Conservation (phyloP, 2,113 vertebrate species). For the Syngnathus scovelli region DNA sequence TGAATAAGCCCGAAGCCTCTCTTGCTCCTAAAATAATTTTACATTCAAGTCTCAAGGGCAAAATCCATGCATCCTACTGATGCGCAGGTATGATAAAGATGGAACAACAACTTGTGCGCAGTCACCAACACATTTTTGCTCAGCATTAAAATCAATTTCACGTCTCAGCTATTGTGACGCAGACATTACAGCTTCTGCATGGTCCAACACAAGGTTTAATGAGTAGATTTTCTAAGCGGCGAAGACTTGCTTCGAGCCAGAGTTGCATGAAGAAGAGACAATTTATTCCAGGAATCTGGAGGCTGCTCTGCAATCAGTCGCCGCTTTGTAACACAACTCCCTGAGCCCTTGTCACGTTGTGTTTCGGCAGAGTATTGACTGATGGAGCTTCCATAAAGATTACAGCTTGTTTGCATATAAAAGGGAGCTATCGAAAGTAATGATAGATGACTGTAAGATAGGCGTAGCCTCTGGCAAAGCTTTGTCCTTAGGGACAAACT, state of each 20-base stretch:
- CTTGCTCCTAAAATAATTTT: constrained; percentile 40
- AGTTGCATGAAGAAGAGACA: constrained; percentile 24
- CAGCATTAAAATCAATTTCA: constrained; percentile 70
- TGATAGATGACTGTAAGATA: constrained; percentile 47
- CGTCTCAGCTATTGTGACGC: constrained; percentile 46
- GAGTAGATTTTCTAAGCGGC: constrained; percentile 44
- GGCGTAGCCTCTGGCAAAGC: constrained; percentile 45
- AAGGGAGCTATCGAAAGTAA: constrained; percentile 56
- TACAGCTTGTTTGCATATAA: constrained; percentile 64
- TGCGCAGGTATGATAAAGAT: constrained; percentile 43
- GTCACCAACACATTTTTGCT: constrained; percentile 53
- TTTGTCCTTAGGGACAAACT: constrained; percentile 42
- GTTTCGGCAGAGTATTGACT: constrained; percentile 35
- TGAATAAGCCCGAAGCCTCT: constrained; percentile 40
- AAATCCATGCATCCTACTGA: constrained; percentile 42
- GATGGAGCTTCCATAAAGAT: constrained; percentile 54
- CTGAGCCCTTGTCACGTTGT: constrained; percentile 51
- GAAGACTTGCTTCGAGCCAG: constrained; percentile 36
- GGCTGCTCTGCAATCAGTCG: constrained; percentile 39
- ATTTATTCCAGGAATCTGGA: constrained; percentile 34
- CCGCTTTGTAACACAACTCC: constrained; percentile 37
- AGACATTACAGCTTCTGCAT: constrained; percentile 48
- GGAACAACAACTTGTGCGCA: constrained; percentile 46
- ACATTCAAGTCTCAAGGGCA: constrained; percentile 31
- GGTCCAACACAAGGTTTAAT: constrained; percentile 47